Base-by-base conservation (phyloP, 2,888 invertebrate species). In the Scotopteryx bipunctaria region DNA sequence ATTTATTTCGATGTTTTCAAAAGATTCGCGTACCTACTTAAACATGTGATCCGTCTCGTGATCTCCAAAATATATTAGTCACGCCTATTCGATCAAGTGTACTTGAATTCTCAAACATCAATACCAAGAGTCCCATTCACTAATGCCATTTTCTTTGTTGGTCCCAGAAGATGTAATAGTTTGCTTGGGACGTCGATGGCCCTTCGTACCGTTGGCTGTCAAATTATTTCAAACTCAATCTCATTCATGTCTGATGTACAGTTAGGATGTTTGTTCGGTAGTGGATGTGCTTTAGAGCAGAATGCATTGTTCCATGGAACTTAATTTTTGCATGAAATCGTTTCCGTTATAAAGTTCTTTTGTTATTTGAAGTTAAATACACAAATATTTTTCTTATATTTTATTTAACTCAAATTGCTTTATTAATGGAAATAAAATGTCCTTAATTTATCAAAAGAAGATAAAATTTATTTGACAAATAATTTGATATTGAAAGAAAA, bases 51-150 rank as follows among this genome's bases (percentile, higher is more conserved):
- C 55, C 43, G 38, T 54, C 44, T 54, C 46, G 53, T 57, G 54
- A 61, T 62, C 62, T 55, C 52, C 11, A 57, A 56, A 59, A 55
- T 59, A 51, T 50, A 59, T 62, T 55, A 62, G 69, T 70, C 65
- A 71, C 61, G 63, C 63, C 57, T 65, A 47, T 63, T 64, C 69
- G 63, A 72, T 73, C 69, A 73, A 61, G 62, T 66, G 61, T 55
- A 63, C 62, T 66, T 64, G 61, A 67, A 64, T 49, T 48, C 43
- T 23, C 41, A 48, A 51, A 58, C 51, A 45, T 54, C 55, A 38
- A 48, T 59, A 61, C 58, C 59, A 57, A 63, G 31, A 40, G 47
- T 44, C 47, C 55, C 52, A 56, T 57, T 60, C 61, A 59, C 15
- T 11, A 13, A 41, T 35, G 47, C 25, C 36, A 31, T 33, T 36